Percentiles rank a stretch among this genome's conserved stretches.
Evolutionary conservation across 2,113 vertebrate genomes (phyloP).

Genomic region (Melanocharis versteri): DNA sequence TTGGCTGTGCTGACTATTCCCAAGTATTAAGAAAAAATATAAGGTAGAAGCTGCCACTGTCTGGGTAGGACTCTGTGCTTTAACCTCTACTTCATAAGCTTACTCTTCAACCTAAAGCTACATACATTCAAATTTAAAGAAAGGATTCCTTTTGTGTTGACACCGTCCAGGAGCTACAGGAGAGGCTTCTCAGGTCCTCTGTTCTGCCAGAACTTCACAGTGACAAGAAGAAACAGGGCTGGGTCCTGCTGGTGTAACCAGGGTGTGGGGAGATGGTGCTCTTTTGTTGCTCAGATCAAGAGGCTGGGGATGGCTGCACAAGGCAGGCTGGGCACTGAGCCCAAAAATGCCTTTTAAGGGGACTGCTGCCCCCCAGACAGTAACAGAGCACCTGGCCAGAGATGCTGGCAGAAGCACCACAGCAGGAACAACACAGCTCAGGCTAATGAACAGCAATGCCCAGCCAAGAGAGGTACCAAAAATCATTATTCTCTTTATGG

Average conservation of each 20-base stretch:
- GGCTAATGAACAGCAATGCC: neutral
- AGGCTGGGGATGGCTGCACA: neutral
- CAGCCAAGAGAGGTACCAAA: neutral
- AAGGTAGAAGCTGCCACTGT: neutral
- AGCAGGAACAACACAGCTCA: neutral
- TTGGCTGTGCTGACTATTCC: neutral
- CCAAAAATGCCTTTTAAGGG: neutral
- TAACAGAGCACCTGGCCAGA: neutral
- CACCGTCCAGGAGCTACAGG: neutral
- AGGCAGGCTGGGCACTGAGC: neutral
- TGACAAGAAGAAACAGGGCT: neutral
- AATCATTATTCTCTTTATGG: neutral
- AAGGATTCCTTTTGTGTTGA: neutral
- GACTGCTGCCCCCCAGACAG: neutral
- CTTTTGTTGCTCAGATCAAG: neutral
- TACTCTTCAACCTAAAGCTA: neutral
- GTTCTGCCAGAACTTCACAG: neutral
- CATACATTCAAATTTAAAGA: rapidly evolving
- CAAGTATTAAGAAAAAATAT: neutral
- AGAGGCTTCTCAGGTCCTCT: neutral
- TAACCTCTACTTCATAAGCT: neutral
- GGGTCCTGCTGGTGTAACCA: neutral
- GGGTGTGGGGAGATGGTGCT: neutral
- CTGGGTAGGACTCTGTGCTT: neutral
- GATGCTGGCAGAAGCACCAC: neutral